Conservation (phyloP, 2,797 vertebrate species). For the Takifugu ocellatus region DNA sequence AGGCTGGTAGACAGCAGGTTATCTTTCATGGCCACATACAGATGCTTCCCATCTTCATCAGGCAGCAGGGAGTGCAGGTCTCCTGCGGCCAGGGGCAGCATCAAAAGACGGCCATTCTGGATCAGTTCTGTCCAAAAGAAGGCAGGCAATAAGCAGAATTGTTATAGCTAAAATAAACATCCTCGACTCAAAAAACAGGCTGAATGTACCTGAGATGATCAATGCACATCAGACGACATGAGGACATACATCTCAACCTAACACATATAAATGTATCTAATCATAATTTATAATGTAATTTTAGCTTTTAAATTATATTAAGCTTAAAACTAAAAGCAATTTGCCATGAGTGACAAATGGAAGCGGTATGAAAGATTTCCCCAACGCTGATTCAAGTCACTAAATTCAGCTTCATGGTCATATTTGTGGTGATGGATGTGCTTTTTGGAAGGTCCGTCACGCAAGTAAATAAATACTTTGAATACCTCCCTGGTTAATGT, state of each 20-base stretch:
- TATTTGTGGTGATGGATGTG: not conserved
- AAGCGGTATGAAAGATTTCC: not conserved
- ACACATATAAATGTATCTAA: too few relatives aligned
- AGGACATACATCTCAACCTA: too few relatives aligned
- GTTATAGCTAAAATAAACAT: too few relatives aligned
- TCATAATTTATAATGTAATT: too few relatives aligned
- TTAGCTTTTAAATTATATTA: too few relatives aligned
- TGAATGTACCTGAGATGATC: too few relatives aligned
- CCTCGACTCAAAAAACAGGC: too few relatives aligned
- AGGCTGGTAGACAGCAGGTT: conserved; percentile 76
- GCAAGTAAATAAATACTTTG: not conserved
- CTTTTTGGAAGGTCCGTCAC: not conserved
- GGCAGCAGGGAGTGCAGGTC: conserved; percentile 76
- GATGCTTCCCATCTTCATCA: conserved; percentile 73
- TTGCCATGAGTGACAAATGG: not conserved
- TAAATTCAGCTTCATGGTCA: not conserved
- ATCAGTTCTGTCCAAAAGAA: conserved; percentile 67
- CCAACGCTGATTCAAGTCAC: not conserved
- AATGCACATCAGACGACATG: too few relatives aligned
- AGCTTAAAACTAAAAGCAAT: not conserved
- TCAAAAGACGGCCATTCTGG: conserved; percentile 74
- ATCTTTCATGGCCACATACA: conserved; percentile 81
- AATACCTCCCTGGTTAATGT: not conserved
- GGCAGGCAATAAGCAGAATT: not conserved
- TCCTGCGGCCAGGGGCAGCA: conserved; percentile 71